Percentiles rank a stretch among this genome's conserved stretches.
phyloP scores from a whole-genome alignment of 2,888 invertebrate genomes.

The Craniophora ligustri region DNA sequence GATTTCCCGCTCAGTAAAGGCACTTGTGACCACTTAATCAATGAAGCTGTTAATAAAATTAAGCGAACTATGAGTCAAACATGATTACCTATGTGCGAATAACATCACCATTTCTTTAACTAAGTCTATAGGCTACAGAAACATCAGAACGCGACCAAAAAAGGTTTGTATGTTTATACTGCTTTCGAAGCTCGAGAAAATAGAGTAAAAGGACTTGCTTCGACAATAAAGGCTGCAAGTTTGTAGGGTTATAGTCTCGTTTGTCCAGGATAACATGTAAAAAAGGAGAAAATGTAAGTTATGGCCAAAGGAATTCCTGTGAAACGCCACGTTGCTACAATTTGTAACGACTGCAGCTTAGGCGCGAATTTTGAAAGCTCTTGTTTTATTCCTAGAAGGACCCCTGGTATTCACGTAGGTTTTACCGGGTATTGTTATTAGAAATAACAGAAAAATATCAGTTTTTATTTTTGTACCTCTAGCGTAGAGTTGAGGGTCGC shows the following conservation, averaged over 20 bases:
- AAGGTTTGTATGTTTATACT: neutral
- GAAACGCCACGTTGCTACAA: neutral
- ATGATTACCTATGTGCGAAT: neutral
- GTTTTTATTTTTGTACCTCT: too few relatives aligned
- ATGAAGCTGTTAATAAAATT: too few relatives aligned
- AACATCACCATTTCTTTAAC: neutral
- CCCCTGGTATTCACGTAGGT: neutral
- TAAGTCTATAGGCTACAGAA: neutral
- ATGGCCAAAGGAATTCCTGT: neutral
- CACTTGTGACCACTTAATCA: too few relatives aligned
- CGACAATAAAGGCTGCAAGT: slow-evolving; percentile 26
- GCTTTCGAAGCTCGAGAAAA: neutral
- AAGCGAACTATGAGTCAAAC: too few relatives aligned
- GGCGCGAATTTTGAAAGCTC: neutral
- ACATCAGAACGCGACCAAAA: neutral
- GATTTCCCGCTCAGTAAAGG: too few relatives aligned
- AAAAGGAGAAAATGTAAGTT: too few relatives aligned
- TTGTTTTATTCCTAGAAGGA: neutral
- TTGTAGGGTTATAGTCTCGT: slow-evolving; percentile 26
- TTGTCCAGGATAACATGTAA: slow-evolving; percentile 10
- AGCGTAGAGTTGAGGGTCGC: too few relatives aligned
- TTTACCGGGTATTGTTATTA: neutral
- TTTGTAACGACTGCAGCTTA: neutral
- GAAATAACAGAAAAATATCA: too few relatives aligned
- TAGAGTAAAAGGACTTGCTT: neutral